phyloP scores from a whole-genome alignment of 1,140 invertebrate genomes.

The Leptinotarsa texana region DNA sequence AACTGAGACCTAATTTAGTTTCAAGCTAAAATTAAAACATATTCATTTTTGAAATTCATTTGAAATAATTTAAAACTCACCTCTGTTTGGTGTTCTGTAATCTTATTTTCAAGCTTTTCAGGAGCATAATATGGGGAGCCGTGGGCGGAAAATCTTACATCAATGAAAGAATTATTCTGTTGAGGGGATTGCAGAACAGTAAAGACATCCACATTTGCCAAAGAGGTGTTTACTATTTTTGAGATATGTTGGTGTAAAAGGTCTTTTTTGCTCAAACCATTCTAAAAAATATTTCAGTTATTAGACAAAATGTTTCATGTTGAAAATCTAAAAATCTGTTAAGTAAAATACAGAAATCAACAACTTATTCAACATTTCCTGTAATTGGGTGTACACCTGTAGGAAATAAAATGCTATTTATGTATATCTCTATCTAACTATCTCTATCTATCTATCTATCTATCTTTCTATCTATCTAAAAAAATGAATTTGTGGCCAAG shows the following conservation, averaged over 20 bases:
- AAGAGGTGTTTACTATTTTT: slow-evolving; percentile 73
- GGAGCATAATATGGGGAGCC: slow-evolving; percentile 88
- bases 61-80: slow-evolving; percentile 53
- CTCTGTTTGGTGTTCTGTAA: slow-evolving; percentile 59
- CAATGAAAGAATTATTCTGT: slow-evolving; percentile 65
- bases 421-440: no score
- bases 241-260: slow-evolving; percentile 70
- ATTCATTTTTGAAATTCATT: background rate
- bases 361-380: no score
- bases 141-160: slow-evolving; percentile 89
- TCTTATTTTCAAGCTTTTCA: slow-evolving; percentile 81
- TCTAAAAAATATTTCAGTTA: slow-evolving; percentile 42
- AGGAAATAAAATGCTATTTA: no score
- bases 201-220: slow-evolving; percentile 89
- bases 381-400: no score
- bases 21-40: slow-evolving; percentile 61
- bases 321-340: no score
- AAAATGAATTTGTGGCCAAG: no score
- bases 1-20: slow-evolving; percentile 68
- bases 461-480: no score
- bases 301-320: no score
- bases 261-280: slow-evolving; percentile 75
- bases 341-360: no score
- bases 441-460: no score
- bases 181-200: slow-evolving; percentile 75